phyloP scores from a whole-genome alignment of 2,113 vertebrate species.

The Cinclus cinclus region DNA sequence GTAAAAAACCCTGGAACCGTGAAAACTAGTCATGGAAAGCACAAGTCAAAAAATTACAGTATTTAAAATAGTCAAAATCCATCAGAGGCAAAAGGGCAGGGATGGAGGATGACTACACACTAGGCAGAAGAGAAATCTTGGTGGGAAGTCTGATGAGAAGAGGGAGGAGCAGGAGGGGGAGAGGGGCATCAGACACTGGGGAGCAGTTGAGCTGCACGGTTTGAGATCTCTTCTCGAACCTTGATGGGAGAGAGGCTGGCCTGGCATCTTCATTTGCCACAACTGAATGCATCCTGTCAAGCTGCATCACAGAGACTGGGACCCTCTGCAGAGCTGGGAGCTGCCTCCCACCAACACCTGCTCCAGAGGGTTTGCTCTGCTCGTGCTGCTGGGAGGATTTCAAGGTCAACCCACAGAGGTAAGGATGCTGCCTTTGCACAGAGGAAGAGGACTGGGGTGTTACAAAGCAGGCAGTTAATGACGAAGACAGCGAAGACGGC shows the following conservation, averaged over 20 bases:
- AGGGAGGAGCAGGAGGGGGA: neutral
- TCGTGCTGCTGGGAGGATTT: neutral
- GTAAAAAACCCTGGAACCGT: slow-evolving; percentile 13
- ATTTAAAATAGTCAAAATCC: slow-evolving; percentile 34
- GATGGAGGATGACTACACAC: slow-evolving; percentile 18
- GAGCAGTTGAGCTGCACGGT: slow-evolving; percentile 21
- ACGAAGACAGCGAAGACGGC: fast-evolving
- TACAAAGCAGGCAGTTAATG: neutral
- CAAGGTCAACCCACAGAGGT: neutral
- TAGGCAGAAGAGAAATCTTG: neutral
- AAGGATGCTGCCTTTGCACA: neutral
- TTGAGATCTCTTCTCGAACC: slow-evolving; percentile 11
- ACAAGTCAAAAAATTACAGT: slow-evolving; percentile 26
- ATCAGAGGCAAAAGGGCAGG: neutral
- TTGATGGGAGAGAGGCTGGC: neutral
- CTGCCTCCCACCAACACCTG: neutral
- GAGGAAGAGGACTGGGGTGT: neutral
- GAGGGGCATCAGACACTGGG: neutral
- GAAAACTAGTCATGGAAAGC: slow-evolving; percentile 31
- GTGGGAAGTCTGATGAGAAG: neutral
- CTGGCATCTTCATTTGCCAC: neutral
- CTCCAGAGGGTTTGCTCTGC: neutral
- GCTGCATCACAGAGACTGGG: neutral
- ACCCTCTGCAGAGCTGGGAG: neutral
- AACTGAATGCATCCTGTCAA: neutral